phyloP scores from a whole-genome alignment of 2,888 invertebrate species.

The Protophormia terraenovae region DNA sequence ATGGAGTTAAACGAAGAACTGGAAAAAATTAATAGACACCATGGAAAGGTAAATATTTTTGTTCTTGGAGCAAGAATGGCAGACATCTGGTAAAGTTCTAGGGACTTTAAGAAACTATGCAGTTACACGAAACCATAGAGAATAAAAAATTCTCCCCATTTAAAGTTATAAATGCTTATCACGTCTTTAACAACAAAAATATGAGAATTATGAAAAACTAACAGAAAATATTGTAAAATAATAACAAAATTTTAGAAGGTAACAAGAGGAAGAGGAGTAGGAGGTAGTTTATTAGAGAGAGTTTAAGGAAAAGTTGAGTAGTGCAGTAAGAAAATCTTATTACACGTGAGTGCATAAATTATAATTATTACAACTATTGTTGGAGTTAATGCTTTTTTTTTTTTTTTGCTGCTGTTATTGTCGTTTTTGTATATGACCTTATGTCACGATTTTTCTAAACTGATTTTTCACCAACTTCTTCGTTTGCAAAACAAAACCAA shows the following conservation, averaged over 20 bases:
- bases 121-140: background rate
- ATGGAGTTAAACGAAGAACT: background rate
- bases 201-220: constrained; percentile 36
- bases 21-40: constrained; percentile 25
- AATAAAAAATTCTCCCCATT: background rate
- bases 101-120: background rate
- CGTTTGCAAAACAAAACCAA: background rate
- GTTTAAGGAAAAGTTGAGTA: background rate
- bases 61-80: constrained; percentile 34
- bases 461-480: constrained; percentile 49
- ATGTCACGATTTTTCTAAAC: constrained; percentile 68
- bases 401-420: constrained; percentile 16
- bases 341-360: constrained; percentile 69
- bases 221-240: constrained; percentile 41
- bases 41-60: constrained; percentile 9
- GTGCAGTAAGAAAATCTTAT: constrained; percentile 28
- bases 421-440: constrained; percentile 53
- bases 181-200: constrained; percentile 18
- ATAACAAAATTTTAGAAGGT: background rate
- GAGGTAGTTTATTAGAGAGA: background rate
- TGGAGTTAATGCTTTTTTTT: constrained; percentile 28
- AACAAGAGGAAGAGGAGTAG: background rate
- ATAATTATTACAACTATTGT: constrained; percentile 65
- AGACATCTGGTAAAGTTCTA: constrained; percentile 41
- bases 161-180: constrained; percentile 33